Evolutionary conservation across 2,888 invertebrate genomes (phyloP).

Genomic region (Glyphotaelius pellucidus): DNA sequence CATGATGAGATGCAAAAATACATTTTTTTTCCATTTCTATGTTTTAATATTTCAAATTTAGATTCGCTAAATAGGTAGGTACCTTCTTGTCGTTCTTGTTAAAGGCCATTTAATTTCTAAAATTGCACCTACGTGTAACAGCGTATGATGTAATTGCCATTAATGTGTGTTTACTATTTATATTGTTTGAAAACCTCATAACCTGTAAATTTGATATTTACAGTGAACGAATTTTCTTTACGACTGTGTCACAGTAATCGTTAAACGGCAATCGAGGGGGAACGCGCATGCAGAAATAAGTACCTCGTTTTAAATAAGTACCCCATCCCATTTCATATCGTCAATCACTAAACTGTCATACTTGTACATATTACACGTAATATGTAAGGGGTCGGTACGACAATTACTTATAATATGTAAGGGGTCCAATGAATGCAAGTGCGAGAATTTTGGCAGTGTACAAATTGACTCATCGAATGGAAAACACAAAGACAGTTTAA

Average conservation of each 20-base stretch:
- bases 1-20: too few species aligned
- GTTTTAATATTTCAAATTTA: too few species aligned
- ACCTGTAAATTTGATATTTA: background rate
- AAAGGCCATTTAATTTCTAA: background rate
- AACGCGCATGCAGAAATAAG: background rate
- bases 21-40: background rate
- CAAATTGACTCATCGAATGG: background rate
- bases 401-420: background rate
- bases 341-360: too few species aligned
- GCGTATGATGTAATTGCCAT: background rate
- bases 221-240: background rate
- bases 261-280: background rate
- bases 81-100: too few species aligned
- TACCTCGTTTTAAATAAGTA: background rate
- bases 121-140: background rate
- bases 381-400: too few species aligned
- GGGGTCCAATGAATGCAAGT: background rate
- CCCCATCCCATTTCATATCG: background rate
- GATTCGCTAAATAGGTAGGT: too few species aligned
- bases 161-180: background rate
- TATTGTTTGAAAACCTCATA: too few species aligned
- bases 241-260: background rate
- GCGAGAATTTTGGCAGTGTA: background rate
- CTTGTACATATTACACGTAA: too few species aligned
- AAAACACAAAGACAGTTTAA: background rate